Evolutionary conservation across 53 echinoderm and acorn worm genomes (phyloP).

Genomic region (Temnopleurus reevesii): DNA sequence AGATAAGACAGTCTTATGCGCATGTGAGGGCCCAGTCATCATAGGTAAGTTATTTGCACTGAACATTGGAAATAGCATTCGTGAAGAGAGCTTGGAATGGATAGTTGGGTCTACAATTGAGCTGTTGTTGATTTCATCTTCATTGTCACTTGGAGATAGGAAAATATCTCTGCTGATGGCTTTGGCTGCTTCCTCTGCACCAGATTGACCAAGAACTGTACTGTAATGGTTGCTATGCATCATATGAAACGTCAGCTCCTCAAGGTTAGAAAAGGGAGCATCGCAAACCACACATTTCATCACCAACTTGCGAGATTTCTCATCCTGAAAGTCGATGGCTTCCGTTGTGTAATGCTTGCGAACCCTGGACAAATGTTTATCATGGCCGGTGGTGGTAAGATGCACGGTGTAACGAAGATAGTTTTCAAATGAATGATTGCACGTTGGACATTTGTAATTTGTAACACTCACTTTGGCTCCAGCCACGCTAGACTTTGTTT

Average conservation of each 20-base stretch:
- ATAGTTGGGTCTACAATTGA: slow-evolving; percentile 19
- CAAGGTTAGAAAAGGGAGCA: slow-evolving; percentile 81
- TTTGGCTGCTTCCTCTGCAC: slow-evolving; percentile 63
- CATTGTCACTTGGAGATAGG: slow-evolving; percentile 49
- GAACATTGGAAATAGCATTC: slow-evolving; percentile 44
- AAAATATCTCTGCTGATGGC: slow-evolving; percentile 26
- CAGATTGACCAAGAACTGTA: slow-evolving; percentile 70
- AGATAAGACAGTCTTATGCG: slow-evolving; percentile 36
- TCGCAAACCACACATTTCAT: slow-evolving; percentile 95
- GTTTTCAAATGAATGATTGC: slow-evolving; percentile 59
- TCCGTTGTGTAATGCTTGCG: slow-evolving; percentile 55
- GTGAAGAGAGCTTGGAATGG: slow-evolving; percentile 43
- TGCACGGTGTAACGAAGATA: slow-evolving; percentile 85
- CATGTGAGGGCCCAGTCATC: slow-evolving; percentile 14
- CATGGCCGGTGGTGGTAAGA: slow-evolving; percentile 86
- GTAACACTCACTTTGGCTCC: slow-evolving; percentile 22
- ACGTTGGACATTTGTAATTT: slow-evolving; percentile 58
- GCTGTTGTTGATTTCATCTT: slow-evolving; percentile 47
- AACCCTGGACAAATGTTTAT: slow-evolving; percentile 73
- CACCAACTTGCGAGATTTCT: slow-evolving; percentile 78
- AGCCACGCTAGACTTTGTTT: background rate
- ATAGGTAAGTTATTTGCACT: slow-evolving; percentile 13
- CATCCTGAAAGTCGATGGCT: slow-evolving; percentile 58
- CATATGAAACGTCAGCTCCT: slow-evolving; percentile 97
- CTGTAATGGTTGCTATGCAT: slow-evolving; percentile 93